Conservation (phyloP, 2,888 invertebrate species). For the Heteromyza rotundicornis region DNA sequence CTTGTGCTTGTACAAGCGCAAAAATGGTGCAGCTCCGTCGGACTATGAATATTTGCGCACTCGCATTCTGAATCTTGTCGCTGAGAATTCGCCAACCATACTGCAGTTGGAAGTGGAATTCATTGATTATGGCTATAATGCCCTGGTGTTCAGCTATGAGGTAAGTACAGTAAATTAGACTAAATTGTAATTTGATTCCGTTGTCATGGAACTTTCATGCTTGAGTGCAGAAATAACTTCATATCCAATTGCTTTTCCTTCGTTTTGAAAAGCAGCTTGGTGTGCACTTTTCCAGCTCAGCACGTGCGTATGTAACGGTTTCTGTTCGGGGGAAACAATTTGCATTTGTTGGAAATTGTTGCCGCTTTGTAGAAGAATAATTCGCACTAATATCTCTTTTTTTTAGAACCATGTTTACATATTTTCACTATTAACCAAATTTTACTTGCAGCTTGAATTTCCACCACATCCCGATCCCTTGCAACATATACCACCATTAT, state of each 20-base stretch:
- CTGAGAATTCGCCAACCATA: conserved; percentile 53
- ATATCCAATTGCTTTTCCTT: too few relatives aligned
- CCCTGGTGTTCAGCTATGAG: conserved; percentile 66
- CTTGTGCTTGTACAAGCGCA: conserved; percentile 62
- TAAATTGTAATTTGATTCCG: not conserved
- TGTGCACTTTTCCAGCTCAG: too few relatives aligned
- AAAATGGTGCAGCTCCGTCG: conserved; percentile 44
- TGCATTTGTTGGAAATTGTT: too few relatives aligned
- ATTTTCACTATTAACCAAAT: too few relatives aligned
- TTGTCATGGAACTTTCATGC: too few relatives aligned
- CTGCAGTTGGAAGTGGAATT: conserved; percentile 71
- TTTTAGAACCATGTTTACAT: too few relatives aligned
- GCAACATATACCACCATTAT: conserved; percentile 49
- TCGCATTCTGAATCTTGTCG: conserved; percentile 59
- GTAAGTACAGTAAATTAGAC: conserved; percentile 55
- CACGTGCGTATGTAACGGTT: too few relatives aligned
- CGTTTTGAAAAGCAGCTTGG: too few relatives aligned
- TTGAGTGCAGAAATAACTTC: too few relatives aligned
- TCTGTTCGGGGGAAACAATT: too few relatives aligned
- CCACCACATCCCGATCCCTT: conserved; percentile 51
- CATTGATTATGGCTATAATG: conserved; percentile 74
- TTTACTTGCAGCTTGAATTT: conserved; percentile 50
- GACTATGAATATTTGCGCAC: conserved; percentile 52
- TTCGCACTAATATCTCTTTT: too few relatives aligned
- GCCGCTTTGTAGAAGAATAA: too few relatives aligned